These are phyloP conservation scores for Lepus oiostolus DNA, from an alignment of 2,797 vertebrate genomes.

Conservation along the genomic window DNA sequence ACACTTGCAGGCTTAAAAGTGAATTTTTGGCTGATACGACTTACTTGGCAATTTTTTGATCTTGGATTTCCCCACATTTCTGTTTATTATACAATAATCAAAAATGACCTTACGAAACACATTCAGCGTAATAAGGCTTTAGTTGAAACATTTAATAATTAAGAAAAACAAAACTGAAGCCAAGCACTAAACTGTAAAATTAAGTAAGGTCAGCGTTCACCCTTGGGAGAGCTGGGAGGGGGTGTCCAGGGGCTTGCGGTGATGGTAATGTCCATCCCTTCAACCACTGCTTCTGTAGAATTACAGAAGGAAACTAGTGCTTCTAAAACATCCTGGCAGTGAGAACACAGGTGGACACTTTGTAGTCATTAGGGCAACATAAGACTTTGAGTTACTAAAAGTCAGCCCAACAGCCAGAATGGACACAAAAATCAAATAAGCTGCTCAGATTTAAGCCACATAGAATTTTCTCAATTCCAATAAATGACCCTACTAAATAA, in stretches of 20 bases:
- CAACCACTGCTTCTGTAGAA: no score
- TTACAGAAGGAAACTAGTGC: neutral
- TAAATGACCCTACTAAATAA: neutral
- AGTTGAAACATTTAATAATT: conserved; percentile 64
- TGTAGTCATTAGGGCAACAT: neutral
- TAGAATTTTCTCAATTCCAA: neutral
- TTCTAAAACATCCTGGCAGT: neutral
- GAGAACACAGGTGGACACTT: neutral
- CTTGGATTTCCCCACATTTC: conserved; percentile 84
- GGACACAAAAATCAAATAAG: conserved; percentile 32
- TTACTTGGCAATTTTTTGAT: conserved; percentile 72
- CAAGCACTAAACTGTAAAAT: neutral
- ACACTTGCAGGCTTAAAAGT: conserved; percentile 47
- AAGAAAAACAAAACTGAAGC: conserved; percentile 60
- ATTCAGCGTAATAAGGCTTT: conserved; percentile 57
- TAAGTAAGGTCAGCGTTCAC: neutral
- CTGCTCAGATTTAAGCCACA: neutral
- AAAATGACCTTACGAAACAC: conserved; percentile 71
- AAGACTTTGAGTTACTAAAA: neutral
- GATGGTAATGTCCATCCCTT: neutral
- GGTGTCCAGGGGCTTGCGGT: rapidly evolving
- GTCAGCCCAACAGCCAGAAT: conserved; percentile 16
- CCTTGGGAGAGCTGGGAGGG: neutral
- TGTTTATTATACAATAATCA: conserved; percentile 74
- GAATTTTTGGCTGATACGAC: conserved; percentile 42